Base-by-base conservation (phyloP, 2,113 vertebrate species). In the Psophia crepitans region DNA sequence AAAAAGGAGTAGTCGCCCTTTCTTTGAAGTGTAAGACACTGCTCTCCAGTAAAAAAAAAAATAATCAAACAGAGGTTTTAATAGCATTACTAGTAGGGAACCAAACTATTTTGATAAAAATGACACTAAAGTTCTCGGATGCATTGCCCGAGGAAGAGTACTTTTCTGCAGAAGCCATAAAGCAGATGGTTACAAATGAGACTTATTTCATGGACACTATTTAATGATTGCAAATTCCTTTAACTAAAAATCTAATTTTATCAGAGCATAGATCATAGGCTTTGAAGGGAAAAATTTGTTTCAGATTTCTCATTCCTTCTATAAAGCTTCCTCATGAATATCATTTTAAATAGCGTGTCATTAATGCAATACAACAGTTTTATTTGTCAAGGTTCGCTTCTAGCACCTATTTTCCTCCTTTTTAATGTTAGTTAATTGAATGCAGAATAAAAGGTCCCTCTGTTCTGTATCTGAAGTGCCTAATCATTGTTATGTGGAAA, bases 191-290 rank as follows among this genome's bases (percentile, higher is more conserved):
- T 98, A 98, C 96, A 98, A 98, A 97, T 96, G 95, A 96, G 96
- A 96, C 91, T 95, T 95, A 97, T 91, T 84, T 53, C 95, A 96
- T 48, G 75, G 96, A 93, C 96, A 97, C 95, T 93, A 80, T 86
- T 97, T 97, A 98, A 98, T 95, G 97, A 96, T 96, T 97, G 53
- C 77, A 97, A 95, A 98, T 97, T 96, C 96, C 96, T 97, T 98
- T 98, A 98, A 98, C 97, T 98, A 98, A 98, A 98, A 96, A 95
- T 96, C 96, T 98, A 97, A 98, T 98, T 98, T 97, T 96, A 97
- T 95, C 93, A 91, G 53, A 87, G 92, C 71, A 97, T 97, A 98
- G 97, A 97, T 98, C 97, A 96, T 30, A 82, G 28, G 84, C 95
- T 97, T 97, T 91, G 82, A 97, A 97, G 68, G 37, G 70, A 86